phyloP scores from a whole-genome alignment of 2,888 invertebrate species.

The Endomychus coccineus region DNA sequence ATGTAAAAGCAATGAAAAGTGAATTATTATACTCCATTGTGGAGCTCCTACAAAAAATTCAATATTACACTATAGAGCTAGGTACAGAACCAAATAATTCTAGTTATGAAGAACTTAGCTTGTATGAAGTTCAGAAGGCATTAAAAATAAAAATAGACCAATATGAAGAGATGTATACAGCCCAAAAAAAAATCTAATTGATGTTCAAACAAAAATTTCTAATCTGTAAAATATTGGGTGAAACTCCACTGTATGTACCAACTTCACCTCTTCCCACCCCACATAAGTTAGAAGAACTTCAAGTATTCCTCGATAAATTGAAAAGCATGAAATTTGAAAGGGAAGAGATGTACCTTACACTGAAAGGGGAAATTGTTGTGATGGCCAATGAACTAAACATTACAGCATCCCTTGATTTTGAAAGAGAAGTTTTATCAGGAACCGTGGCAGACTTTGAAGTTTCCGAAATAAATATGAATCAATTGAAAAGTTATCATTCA shows the following conservation, averaged over 20 bases:
- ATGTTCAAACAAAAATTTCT: too few species aligned
- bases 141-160: too few species aligned
- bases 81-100: too few species aligned
- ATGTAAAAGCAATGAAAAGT: constrained; percentile 52
- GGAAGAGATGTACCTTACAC: constrained; percentile 36
- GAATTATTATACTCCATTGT: constrained; percentile 51
- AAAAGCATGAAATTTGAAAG: constrained; percentile 55
- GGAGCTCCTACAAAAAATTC: constrained; percentile 25
- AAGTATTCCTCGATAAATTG: constrained; percentile 51
- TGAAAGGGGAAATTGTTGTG: constrained; percentile 40
- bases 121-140: too few species aligned
- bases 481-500: constrained; percentile 51
- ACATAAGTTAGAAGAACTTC: constrained; percentile 53
- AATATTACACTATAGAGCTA: constrained; percentile 26
- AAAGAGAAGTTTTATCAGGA: constrained; percentile 38
- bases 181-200: too few species aligned
- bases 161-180: too few species aligned
- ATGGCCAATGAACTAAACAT: constrained; percentile 40
- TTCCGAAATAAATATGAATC: constrained; percentile 55
- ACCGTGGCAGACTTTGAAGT: constrained; percentile 50
- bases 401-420: constrained; percentile 41
- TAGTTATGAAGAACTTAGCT: too few species aligned
- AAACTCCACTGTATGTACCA: constrained; percentile 45
- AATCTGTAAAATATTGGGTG: constrained; percentile 50
- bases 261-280: constrained; percentile 54